Base-by-base conservation (phyloP, 2,888 invertebrate species). In the Octodonta nipae region DNA sequence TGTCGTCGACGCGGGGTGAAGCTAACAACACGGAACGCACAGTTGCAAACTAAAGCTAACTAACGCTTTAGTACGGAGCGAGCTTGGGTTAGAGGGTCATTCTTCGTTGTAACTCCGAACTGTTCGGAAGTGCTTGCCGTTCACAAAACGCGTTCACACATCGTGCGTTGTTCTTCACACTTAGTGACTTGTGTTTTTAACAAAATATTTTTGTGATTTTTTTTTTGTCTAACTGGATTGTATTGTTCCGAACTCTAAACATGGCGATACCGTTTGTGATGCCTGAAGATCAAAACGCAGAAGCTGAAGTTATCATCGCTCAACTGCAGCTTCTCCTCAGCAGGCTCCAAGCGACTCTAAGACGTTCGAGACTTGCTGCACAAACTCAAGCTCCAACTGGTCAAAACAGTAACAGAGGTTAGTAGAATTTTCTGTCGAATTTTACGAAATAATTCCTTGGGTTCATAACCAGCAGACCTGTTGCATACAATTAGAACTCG, bases 251-350 rank as follows among this genome's bases (percentile, higher is more conserved):
- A 33, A 33, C 33, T 26, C 26, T 32, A 28, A 43, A 33, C 13
- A 61, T 61, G 61, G 61, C 61, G 38, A 57, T 61, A 49, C 61
- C 61, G 24, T 60, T 61, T 43, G 49, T 49, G 35, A 45, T 61
- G 36, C 59, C 60, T 28, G 54, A 54, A 46, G 56, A 57, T 38
- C 54, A 56, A 29, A 54, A 56, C 30, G 50, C 49, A 25, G 55
- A 56, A 41, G 49, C 51, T 34, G 49, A 54, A 41, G 49, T 56
- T 40, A 43, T 51, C 35, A 46, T 53, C 25, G 37, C 40, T 13
- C 52, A 52, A 38, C 44, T 52, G 40, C 46, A 49, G 22, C 40
- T 46, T 13, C 42, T 52, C 32, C 41, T 52, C 13, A 46, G 37
- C 17, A 43, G 36, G 38, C 44, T 52, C 22, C 44, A 47, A 37